Evolutionary conservation across 2,113 vertebrate species (phyloP).

Genomic region (Malaclemys terrapin): DNA sequence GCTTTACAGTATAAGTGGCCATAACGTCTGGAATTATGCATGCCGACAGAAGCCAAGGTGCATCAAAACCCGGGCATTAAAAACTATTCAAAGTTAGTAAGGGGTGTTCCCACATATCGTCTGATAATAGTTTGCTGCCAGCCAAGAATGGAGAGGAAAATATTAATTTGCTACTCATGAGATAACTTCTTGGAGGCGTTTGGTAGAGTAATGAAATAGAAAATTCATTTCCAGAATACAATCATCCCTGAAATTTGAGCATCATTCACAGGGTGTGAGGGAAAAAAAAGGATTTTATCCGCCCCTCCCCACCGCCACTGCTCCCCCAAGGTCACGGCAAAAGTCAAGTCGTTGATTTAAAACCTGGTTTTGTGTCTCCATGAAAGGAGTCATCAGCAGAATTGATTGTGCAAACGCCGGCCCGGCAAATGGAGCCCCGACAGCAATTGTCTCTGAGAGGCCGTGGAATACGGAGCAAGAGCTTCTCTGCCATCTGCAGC

Average conservation of each 20-base stretch:
- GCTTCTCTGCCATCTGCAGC: background rate
- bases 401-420: background rate
- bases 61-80: background rate
- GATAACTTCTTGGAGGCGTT: conserved; percentile 38
- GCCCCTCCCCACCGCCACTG: accelerated
- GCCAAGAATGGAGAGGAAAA: background rate
- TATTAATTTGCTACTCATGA: conserved; percentile 25
- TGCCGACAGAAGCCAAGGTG: background rate
- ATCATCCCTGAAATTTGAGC: conserved; percentile 43
- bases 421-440: background rate
- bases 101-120: background rate
- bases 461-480: background rate
- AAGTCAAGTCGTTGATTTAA: background rate
- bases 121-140: background rate
- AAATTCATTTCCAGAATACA: conserved; percentile 52
- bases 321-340: background rate
- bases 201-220: conserved; percentile 56
- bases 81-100: conserved; percentile 19
- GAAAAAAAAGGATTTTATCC: background rate
- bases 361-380: background rate
- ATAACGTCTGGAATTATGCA: background rate
- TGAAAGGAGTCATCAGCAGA: background rate
- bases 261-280: background rate
- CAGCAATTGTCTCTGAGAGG: background rate
- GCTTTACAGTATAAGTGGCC: background rate